Evolutionary conservation across 2,797 vertebrate species (phyloP), one percentile per base, ranked within the genome.

Genomic region (Phylloscopus collybita): DNA sequence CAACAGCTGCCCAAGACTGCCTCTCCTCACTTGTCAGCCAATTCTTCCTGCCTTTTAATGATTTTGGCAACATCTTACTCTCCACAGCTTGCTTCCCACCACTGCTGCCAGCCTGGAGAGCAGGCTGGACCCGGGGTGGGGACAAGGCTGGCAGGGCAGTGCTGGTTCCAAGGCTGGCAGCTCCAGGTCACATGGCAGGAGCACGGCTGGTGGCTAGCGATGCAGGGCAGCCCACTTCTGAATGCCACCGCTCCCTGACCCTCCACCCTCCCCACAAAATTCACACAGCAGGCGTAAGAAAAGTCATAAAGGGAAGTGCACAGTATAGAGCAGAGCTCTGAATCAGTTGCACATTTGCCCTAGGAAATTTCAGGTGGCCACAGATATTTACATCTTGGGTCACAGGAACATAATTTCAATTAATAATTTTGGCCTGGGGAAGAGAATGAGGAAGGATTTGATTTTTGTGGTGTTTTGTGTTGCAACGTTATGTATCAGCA

Each of bases 1-100:
- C 86, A 96, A 93, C 80, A 93, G 86, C 74, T 88, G 84, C 90
- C 90, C 86, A 87, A 76, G n/a, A 78, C 92, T 94, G 67, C 65
- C 71, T 80, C 78, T 91, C 69, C 74, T 93, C 61, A 40, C 64
- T 93, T 93, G 64, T 91, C 88, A 91, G 83, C 78, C 90, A 92
- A 61, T 76, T 92, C 74, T 92, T 93, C 90, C 84, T 94, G 84
- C 57, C 74, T 95, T 93, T 89, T 90, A 93, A 80, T 82, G 57
- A 16, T 73, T 82, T 83, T 96, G 93, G 93, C 78, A 81, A 23
- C 67, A 71, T 82, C 34, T 71, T 69, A 29, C 45, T 51, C 78
- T 85, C 70, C n/a, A 64, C 8, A 5, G 71, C 64, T 89, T 22
- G 3, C 84, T 96, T 95, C 88, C 75, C 91, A 95, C 69, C 50